Conservation (phyloP, 1,140 invertebrate genomes). For the Lysiphlebus fabarum region DNA sequence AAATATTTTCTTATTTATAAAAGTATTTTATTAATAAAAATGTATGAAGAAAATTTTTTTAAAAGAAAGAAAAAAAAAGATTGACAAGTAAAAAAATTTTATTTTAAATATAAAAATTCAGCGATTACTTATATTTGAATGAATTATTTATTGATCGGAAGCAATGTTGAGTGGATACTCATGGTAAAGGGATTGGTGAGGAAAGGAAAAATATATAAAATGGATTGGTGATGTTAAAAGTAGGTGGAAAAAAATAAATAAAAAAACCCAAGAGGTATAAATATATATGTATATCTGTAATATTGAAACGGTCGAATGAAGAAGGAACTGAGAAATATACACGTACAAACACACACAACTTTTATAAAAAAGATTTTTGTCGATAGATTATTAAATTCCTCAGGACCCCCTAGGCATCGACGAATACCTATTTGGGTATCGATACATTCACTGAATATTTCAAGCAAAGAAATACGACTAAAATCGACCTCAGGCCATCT, state of each 20-base stretch:
- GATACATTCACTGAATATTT: constrained; percentile 57
- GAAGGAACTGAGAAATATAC: constrained; percentile 25
- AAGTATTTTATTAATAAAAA: too few relatives aligned
- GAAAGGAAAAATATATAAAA: not conserved
- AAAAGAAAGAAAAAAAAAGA: too few relatives aligned
- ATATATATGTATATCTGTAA: not conserved
- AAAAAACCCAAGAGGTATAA: constrained; percentile 4
- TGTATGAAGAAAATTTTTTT: too few relatives aligned
- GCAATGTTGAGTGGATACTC: constrained; percentile 10
- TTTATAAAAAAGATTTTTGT: constrained; percentile 46
- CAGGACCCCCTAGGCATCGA: constrained; percentile 43
- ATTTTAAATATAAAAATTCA: too few relatives aligned
- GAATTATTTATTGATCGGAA: constrained; percentile 44
- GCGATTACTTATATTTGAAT: constrained; percentile 23
- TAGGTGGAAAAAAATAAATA: not conserved
- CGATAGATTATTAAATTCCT: constrained; percentile 56
- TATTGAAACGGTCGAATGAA: constrained; percentile 26
- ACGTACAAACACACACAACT: constrained; percentile 4
- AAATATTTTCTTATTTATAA: too few relatives aligned
- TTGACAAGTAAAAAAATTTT: too few relatives aligned
- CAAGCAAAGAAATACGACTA: constrained; percentile 29
- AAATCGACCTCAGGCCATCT: too few relatives aligned
- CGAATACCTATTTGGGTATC: constrained; percentile 52
- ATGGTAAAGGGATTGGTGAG: not conserved
- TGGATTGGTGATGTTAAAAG: not conserved